phyloP scores from a whole-genome alignment of 1,140 invertebrate genomes.

The Drosophila simulans region DNA sequence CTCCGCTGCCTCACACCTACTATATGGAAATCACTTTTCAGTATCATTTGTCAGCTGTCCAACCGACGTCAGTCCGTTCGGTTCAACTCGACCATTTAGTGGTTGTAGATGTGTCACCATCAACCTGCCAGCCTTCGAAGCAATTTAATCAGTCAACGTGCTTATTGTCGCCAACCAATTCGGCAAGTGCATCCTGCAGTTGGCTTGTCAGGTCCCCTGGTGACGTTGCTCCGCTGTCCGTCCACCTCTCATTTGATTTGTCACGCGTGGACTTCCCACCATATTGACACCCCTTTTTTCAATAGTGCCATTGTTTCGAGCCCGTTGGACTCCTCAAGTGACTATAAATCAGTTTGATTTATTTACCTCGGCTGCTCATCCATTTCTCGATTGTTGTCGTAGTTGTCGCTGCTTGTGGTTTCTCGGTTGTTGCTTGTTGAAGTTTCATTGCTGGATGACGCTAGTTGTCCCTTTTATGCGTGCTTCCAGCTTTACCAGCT shows the following conservation, averaged over 20 bases:
- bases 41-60: neutral
- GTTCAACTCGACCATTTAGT: neutral
- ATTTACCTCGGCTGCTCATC: slow-evolving; percentile 63
- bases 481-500: slow-evolving; percentile 51
- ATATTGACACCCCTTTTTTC: slow-evolving; percentile 24
- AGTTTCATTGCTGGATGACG: slow-evolving; percentile 37
- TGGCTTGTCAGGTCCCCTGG: slow-evolving; percentile 4
- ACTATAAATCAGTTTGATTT: slow-evolving; percentile 80
- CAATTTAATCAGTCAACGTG: slow-evolving; percentile 28
- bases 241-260: slow-evolving; percentile 46
- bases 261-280: slow-evolving; percentile 47
- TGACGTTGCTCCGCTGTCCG: slow-evolving; percentile 11
- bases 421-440: slow-evolving; percentile 39
- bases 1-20: neutral
- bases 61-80: neutral
- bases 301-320: slow-evolving; percentile 46
- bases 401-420: slow-evolving; percentile 42
- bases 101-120: slow-evolving; percentile 15
- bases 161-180: slow-evolving; percentile 36
- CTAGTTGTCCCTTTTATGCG: slow-evolving; percentile 65
- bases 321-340: slow-evolving; percentile 27
- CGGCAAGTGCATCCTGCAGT: slow-evolving; percentile 46
- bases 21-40: slow-evolving; percentile 5
- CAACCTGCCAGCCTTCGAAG: slow-evolving; percentile 11
- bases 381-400: slow-evolving; percentile 68